Conservation (phyloP, 2,888 invertebrate genomes). For the Dryobotodes eremita region DNA sequence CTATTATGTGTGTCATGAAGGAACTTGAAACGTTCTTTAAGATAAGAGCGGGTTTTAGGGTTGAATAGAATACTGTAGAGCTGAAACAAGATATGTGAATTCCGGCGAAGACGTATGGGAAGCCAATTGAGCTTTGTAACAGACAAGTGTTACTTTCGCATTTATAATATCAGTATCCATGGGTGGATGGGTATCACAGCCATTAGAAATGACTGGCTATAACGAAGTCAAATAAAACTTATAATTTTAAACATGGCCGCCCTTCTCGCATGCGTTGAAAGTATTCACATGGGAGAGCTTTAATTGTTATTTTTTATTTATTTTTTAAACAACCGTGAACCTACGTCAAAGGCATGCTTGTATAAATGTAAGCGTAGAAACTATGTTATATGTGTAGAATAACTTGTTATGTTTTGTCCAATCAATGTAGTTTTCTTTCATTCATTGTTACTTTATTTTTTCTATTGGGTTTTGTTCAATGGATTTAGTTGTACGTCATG, state of each 20-base stretch:
- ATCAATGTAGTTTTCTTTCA: slow-evolving; percentile 7
- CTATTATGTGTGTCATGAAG: too few relatives aligned
- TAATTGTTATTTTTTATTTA: slow-evolving; percentile 49
- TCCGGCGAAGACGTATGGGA: too few relatives aligned
- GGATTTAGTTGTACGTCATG: slow-evolving; percentile 4
- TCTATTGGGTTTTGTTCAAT: not conserved
- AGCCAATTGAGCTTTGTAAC: too few relatives aligned
- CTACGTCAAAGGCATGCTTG: slow-evolving; percentile 49
- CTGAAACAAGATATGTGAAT: too few relatives aligned
- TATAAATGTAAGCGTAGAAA: slow-evolving; percentile 18
- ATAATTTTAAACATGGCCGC: slow-evolving; percentile 38
- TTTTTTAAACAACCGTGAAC: slow-evolving; percentile 46
- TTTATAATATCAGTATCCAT: not conserved
- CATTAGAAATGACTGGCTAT: not conserved
- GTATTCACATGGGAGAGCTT: slow-evolving; percentile 48
- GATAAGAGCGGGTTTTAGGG: too few relatives aligned
- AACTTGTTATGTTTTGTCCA: slow-evolving; percentile 48
- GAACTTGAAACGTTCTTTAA: too few relatives aligned
- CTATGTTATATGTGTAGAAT: slow-evolving; percentile 1
- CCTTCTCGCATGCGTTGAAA: slow-evolving; percentile 21
- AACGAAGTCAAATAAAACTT: slow-evolving; percentile 21
- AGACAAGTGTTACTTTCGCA: too few relatives aligned
- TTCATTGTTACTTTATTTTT: slow-evolving; percentile 25
- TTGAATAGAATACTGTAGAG: too few relatives aligned
- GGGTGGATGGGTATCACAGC: not conserved